Conservation (phyloP, 1,140 invertebrate genomes). For the Pygmarrhopalites habei region DNA sequence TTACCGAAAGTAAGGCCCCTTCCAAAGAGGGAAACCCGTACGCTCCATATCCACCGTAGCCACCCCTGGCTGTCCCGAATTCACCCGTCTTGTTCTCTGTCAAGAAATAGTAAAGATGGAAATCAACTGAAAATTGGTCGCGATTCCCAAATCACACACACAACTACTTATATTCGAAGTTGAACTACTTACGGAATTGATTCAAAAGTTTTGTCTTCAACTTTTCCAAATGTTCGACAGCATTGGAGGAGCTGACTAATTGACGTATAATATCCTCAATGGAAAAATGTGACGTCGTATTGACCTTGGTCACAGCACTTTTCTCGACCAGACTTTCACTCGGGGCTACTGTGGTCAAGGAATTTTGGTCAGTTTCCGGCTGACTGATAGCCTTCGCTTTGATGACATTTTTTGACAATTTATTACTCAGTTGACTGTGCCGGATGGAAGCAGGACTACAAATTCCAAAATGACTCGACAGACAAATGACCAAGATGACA, state of each 20-base stretch:
- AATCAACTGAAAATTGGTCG: not conserved
- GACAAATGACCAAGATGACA: no score
- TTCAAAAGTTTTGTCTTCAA: constrained; percentile 18
- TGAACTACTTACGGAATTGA: constrained; percentile 15
- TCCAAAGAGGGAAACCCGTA: constrained; percentile 70
- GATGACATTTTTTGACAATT: not conserved
- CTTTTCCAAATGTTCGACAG: constrained; percentile 15
- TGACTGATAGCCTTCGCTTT: not conserved
- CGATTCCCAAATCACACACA: not conserved
- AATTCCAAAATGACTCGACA: not conserved
- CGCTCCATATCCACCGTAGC: constrained; percentile 21
- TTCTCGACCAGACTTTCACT: not conserved
- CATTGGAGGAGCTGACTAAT: not conserved
- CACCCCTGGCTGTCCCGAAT: constrained; percentile 4
- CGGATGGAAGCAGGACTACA: not conserved
- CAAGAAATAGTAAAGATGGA: no score
- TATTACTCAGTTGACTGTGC: not conserved
- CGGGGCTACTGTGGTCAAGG: not conserved
- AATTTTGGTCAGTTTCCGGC: no score
- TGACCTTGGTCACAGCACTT: no score
- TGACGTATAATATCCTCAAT: not conserved
- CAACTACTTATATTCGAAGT: not conserved
- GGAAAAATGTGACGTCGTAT: not conserved
- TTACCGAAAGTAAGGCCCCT: constrained; percentile 65
- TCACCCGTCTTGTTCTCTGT: constrained; percentile 5